Evolutionary conservation across 2,888 invertebrate species (phyloP).

Genomic region (Yponomeuta evonymella): DNA sequence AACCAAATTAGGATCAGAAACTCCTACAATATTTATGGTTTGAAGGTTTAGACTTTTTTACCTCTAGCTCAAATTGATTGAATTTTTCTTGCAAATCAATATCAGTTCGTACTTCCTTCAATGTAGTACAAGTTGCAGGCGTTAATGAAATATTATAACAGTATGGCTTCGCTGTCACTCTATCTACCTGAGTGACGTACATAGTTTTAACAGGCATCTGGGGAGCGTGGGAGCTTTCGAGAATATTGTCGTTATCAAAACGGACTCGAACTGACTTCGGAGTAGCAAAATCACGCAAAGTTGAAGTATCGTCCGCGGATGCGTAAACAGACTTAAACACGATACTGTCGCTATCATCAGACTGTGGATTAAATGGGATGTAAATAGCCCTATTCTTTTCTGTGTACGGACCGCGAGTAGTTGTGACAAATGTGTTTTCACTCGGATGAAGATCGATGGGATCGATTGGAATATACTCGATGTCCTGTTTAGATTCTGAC

Average conservation of each 20-base stretch:
- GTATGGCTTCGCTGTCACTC: conserved; percentile 20
- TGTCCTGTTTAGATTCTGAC: not conserved
- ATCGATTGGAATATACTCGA: not conserved
- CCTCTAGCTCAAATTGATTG: conserved; percentile 53
- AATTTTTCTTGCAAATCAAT: conserved; percentile 51
- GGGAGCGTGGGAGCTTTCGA: not conserved
- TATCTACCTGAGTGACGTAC: not conserved
- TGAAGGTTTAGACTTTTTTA: conserved; percentile 26
- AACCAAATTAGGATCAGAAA: conserved; percentile 19
- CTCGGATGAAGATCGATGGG: not conserved
- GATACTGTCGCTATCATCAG: not conserved
- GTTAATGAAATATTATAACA: conserved; percentile 35
- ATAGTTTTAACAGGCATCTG: not conserved
- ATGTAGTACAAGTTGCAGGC: conserved; percentile 34
- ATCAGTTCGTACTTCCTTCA: conserved; percentile 37
- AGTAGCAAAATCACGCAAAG: not conserved
- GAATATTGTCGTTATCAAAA: not conserved
- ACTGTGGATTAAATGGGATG: not conserved
- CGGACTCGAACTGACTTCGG: not conserved
- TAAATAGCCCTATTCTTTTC: not conserved
- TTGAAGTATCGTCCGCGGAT: not conserved
- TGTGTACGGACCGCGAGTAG: not conserved
- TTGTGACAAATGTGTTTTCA: not conserved
- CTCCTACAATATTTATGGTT: not conserved
- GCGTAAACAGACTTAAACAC: not conserved